phyloP scores from a whole-genome alignment of 1,140 invertebrate species.

The Dryas iulia region DNA sequence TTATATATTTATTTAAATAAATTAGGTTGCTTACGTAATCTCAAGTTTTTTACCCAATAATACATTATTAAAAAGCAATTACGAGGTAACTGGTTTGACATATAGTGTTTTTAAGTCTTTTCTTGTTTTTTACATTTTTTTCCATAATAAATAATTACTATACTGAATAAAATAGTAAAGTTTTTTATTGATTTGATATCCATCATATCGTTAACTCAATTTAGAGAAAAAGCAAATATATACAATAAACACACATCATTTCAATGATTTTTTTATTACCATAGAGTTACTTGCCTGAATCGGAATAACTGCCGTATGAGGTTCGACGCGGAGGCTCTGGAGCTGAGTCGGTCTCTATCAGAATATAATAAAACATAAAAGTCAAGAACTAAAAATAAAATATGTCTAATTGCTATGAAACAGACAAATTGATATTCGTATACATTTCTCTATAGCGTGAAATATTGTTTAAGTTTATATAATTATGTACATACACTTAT shows the following conservation, averaged over 20 bases:
- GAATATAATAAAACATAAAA: slow-evolving; percentile 60
- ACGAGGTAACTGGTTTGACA: not conserved
- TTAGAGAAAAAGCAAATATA: too few species aligned
- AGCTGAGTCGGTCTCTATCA: slow-evolving; percentile 83
- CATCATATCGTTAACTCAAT: too few species aligned
- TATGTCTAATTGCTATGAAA: slow-evolving; percentile 10
- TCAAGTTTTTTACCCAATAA: too few species aligned
- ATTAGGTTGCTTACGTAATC: too few species aligned
- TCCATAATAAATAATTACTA: too few species aligned
- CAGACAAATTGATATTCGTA: slow-evolving; percentile 16
- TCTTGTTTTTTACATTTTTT: too few species aligned
- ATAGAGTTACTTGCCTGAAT: slow-evolving; percentile 79
- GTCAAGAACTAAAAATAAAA: slow-evolving; percentile 21
- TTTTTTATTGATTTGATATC: too few species aligned
- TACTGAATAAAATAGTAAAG: too few species aligned
- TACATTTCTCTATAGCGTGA: not conserved
- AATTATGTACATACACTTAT: not conserved
- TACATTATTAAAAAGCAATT: not conserved
- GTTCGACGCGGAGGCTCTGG: slow-evolving; percentile 84
- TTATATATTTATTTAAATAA: too few species aligned
- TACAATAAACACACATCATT: not conserved
- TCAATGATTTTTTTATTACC: not conserved
- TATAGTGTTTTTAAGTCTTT: too few species aligned
- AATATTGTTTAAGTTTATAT: too few species aligned
- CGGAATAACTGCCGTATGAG: slow-evolving; percentile 81